Evolutionary conservation across 1,140 invertebrate species (phyloP).

Genomic region (Lordiphosa collinella): DNA sequence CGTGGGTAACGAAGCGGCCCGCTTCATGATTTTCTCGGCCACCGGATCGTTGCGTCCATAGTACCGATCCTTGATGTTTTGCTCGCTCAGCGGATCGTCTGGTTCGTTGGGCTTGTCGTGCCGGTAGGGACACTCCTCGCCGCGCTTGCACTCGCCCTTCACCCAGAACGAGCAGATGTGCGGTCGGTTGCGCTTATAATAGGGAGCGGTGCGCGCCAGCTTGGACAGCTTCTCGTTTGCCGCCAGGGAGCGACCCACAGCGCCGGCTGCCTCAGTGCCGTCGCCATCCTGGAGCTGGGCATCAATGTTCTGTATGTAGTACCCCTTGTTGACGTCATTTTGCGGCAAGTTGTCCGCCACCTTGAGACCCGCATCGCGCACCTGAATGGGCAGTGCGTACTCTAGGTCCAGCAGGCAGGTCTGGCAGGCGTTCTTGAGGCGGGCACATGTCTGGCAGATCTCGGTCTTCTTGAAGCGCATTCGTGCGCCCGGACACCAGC

Average conservation of each 20-base stretch:
- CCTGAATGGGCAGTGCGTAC: slow-evolving; percentile 96
- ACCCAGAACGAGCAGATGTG: slow-evolving; percentile 99
- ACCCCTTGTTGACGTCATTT: slow-evolving; percentile 99
- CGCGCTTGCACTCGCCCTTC: slow-evolving; percentile 99
- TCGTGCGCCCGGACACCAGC: slow-evolving; percentile 97
- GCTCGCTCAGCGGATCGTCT: slow-evolving; percentile 98
- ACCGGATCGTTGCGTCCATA: slow-evolving; percentile 99
- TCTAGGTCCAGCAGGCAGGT: slow-evolving; percentile 99
- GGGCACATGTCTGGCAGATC: slow-evolving; percentile 99
- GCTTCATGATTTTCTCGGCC: slow-evolving; percentile 96
- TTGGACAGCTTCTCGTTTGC: slow-evolving; percentile 95
- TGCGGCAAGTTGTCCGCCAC: slow-evolving; percentile 97
- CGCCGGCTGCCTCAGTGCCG: slow-evolving; percentile 84
- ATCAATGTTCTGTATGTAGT: slow-evolving; percentile 98
- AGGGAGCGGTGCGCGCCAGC: slow-evolving; percentile 97
- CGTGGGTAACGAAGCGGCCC: slow-evolving; percentile 96
- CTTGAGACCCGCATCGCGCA: slow-evolving; percentile 96
- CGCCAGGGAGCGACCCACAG: slow-evolving; percentile 87
- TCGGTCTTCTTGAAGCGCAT: slow-evolving; percentile 99
- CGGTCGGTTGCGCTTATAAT: slow-evolving; percentile 98
- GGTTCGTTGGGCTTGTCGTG: slow-evolving; percentile 99
- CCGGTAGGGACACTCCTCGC: slow-evolving; percentile 99
- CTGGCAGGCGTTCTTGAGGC: slow-evolving; percentile 99
- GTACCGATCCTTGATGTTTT: slow-evolving; percentile 99
- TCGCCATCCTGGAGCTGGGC: slow-evolving; percentile 82